Evolutionary conservation across 2,113 vertebrate genomes (phyloP), one percentile per base, ranked within the genome.

Genomic region (Phrynocephalus versicolor): DNA sequence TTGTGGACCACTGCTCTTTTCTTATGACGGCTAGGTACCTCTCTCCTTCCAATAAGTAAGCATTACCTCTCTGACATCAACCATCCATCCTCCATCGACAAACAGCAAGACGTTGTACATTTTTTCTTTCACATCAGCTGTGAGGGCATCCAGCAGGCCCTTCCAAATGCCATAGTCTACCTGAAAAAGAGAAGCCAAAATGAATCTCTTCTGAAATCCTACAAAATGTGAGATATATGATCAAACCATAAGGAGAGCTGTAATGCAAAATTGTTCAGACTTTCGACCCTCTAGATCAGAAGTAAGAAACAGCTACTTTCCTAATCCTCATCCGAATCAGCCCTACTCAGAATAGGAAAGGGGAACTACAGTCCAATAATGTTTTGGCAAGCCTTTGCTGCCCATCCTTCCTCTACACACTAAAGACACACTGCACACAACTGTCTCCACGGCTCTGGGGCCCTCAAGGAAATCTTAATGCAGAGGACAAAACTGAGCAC

Each of bases 71-170:
- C 97, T 96, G 89, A 97, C 97, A 88, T 99, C 99, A 23, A 99
- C 97, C 98, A 99, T 99, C 99, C 99, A 99, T 57, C 99, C 99
- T 91, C 99, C 99, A 45, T 99, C 97, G 4, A 99, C 98, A 80
- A 99, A 99, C 70, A 99, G 95, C 86, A 99, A 95, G 87, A 99
- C 99, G 7, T 99, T 99, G 93, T 99, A 99, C 94, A 99, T 99
- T 76, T 98, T 98, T 76, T 99, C 99, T 86, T 99, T 99, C 82
- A 97, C 98, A 5, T 99, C 98, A 87, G 97, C 97, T 12, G 98
- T 99, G 64, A 99, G 93, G 33, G 95, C 96, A 82, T 98, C 97
- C 87, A 99, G 94, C 72, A 97, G 96, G 3, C 96, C 95, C 87
- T 97, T 98, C 98, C 98, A 99, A 93, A 95, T 96, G 18, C 95